Evolutionary conservation across 2,113 vertebrate genomes (phyloP), one percentile per base, ranked within the genome.

Genomic region (Hydrolagus affinis): DNA sequence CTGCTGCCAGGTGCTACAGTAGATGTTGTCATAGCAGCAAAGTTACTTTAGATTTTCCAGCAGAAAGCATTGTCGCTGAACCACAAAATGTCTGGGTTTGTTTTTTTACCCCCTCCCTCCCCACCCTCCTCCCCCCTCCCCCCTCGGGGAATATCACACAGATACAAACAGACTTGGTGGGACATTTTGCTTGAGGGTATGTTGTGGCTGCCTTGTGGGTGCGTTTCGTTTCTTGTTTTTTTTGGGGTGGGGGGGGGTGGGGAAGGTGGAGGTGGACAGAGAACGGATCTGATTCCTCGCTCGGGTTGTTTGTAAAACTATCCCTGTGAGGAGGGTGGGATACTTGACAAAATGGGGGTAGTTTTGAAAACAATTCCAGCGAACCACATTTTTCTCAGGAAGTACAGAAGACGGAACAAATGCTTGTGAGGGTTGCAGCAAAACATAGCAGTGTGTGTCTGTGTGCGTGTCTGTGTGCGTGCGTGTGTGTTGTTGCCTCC

Each of bases 361-460:
- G 76, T 78, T 62, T 62, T 62, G 76, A 60, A 78, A 78, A 78
- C 59, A 78, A 23, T 23, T 78, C n/a, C 25, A 25, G 15, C 60
- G 57, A 23, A 60, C 19, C 75, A 9, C 6, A 56, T 25, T n/a
- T 44, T 78, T 14, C 57, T 25, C 57, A 78, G 76, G 57, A 62
- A 78, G 59, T 78, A 7, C 11, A 25, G 57, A 78, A 14, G 57
- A 78, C 76, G 2, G 11, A 62, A 28, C 57, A 77, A 77, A 60
- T 0, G 44, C n/a, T n/a, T 78, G 11, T 59, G 23, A 78, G 4
- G 59, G 4, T 44, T 44, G 44, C 44, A 44, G 44, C 6, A 44
- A 44, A 6, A 44, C 44, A 44, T 44, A 44, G 44, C 44, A 44
- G 2, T 44, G 44, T 44, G 44, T n/a, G n/a, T n/a, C n/a, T n/a